Percentiles rank a stretch among this genome's conserved stretches.
Evolutionary conservation across 2,113 vertebrate species (phyloP).

Genomic region (Spizaetus ornatus): DNA sequence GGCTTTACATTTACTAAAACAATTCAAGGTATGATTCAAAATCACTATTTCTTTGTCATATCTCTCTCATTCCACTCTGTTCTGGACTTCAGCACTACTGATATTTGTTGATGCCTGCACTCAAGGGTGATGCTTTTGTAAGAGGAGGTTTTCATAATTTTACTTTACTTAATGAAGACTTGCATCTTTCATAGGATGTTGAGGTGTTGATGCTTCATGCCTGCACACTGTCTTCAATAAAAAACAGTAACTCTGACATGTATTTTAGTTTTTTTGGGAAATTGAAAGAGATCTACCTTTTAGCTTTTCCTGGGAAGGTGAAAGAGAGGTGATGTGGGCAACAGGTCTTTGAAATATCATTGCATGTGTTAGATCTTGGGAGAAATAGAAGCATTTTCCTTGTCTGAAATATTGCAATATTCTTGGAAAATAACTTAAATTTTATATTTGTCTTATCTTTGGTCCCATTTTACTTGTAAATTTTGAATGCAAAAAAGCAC

Average conservation of each 20-base stretch:
- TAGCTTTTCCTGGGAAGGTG: background rate
- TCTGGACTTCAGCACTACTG: background rate
- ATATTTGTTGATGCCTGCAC: background rate
- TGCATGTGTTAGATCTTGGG: background rate
- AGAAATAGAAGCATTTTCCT: background rate
- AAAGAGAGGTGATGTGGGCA: background rate
- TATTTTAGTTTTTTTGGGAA: background rate
- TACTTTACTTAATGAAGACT: background rate
- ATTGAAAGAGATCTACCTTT: background rate
- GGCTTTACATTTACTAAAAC: background rate
- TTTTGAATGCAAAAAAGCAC: background rate
- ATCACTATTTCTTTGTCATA: background rate
- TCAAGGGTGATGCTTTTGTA: background rate
- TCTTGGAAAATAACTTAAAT: background rate
- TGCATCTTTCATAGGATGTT: background rate
- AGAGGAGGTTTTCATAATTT: background rate
- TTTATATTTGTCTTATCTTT: background rate
- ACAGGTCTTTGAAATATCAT: background rate
- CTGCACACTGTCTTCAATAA: background rate
- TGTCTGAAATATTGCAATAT: background rate
- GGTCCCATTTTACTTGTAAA: no score
- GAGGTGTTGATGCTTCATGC: background rate
- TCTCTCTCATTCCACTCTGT: background rate
- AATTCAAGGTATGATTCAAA: background rate
- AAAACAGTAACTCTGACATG: background rate